These are phyloP conservation scores for Psylliodes chrysocephalus DNA, from an alignment of 2,888 invertebrate genomes.

Conservation along the genomic window DNA sequence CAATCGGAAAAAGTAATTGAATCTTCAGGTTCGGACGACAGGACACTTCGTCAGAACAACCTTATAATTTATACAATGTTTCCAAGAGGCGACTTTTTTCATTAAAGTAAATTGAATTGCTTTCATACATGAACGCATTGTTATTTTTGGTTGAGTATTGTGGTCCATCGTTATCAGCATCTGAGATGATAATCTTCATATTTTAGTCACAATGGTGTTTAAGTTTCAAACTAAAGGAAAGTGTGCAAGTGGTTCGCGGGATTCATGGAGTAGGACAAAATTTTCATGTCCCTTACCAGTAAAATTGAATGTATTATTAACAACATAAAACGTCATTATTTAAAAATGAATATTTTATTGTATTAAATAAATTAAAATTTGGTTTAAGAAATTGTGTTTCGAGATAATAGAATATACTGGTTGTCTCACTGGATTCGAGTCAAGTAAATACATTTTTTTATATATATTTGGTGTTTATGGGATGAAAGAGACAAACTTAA, in stretches of 20 bases:
- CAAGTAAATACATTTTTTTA: too few species aligned
- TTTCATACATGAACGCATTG: conserved; percentile 49
- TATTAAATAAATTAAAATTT: too few species aligned
- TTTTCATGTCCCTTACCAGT: conserved; percentile 41
- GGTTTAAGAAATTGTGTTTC: too few species aligned
- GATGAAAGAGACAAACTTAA: too few species aligned
- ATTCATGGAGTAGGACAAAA: conserved; percentile 6
- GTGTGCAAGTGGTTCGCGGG: neutral
- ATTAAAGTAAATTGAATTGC: conserved; percentile 57
- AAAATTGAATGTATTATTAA: too few species aligned
- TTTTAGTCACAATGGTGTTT: conserved; percentile 62
- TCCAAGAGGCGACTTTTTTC: conserved; percentile 46
- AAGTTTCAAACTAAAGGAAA: conserved; percentile 49
- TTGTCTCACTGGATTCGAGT: too few species aligned
- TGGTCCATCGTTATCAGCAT: conserved; percentile 56
- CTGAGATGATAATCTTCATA: conserved; percentile 63
- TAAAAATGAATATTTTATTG: too few species aligned
- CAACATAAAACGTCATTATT: too few species aligned
- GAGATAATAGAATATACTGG: too few species aligned
- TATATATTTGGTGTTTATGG: too few species aligned
- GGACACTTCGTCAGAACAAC: conserved; percentile 24
- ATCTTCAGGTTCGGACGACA: conserved; percentile 15
- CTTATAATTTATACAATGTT: conserved; percentile 33
- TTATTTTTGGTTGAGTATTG: conserved; percentile 54
- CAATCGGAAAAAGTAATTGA: conserved; percentile 25